A percentile compares a stretch with the other conserved stretches of the same genome.
These are phyloP conservation scores for Leptinotarsa texana DNA, from an alignment of 1,140 invertebrate genomes.

Conservation along the genomic window DNA sequence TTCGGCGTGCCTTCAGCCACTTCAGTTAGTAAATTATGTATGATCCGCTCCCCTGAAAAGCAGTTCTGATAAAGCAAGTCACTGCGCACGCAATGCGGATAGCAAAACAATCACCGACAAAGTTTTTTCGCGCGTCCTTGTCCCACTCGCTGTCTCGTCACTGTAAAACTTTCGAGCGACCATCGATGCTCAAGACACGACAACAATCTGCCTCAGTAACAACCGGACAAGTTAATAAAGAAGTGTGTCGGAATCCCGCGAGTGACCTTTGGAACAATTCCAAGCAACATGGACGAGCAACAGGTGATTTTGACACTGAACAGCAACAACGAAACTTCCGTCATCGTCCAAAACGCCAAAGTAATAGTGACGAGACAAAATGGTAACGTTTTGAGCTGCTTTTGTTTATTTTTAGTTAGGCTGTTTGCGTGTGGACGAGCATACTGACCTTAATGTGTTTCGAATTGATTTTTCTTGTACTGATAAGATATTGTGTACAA, in stretches of 20 bases:
- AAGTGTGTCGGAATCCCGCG: conserved; percentile 24
- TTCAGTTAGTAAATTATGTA: too few species aligned
- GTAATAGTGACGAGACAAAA: conserved; percentile 20
- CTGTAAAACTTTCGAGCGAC: not conserved
- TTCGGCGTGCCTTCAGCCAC: too few species aligned
- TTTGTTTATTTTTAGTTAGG: not conserved
- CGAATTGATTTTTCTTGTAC: conserved; percentile 6
- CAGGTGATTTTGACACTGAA: conserved; percentile 37
- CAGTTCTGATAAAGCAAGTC: conserved; percentile 18
- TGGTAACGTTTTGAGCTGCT: conserved; percentile 18
- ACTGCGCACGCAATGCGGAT: conserved; percentile 15
- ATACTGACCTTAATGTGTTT: conserved; percentile 6
- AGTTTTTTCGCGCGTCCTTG: not conserved
- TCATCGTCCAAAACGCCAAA: conserved; percentile 40
- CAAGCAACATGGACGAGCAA: conserved; percentile 31
- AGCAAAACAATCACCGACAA: conserved; percentile 2
- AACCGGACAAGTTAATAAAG: conserved; percentile 21
- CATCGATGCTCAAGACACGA: not conserved
- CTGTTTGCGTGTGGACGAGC: not conserved
- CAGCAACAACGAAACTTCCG: conserved; percentile 37
- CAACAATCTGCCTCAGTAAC: conserved; percentile 19
- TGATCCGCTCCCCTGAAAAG: too few species aligned
- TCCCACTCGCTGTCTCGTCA: not conserved
- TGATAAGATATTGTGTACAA: not conserved
- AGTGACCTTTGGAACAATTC: conserved; percentile 30